Evolutionary conservation across 2,888 invertebrate genomes (phyloP), one percentile per base, ranked within the genome.

Genomic region (Eupithecia tripunctaria): DNA sequence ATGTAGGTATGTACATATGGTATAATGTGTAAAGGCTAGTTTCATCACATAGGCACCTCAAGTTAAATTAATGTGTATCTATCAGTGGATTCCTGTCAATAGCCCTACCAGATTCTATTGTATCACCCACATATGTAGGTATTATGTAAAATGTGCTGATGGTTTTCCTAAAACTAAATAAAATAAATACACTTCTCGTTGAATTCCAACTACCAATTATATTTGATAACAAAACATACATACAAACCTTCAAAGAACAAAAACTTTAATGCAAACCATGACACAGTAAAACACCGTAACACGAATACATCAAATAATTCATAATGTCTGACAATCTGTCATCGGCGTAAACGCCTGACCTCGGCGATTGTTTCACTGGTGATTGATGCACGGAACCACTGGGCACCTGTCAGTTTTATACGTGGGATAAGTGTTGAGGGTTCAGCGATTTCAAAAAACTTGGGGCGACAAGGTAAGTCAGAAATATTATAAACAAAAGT

Each of bases 311-410:
- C 81, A 77, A 77, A 81, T 82, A 80, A 81, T 73, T 81, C 78
- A 80, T 76, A 72, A 79, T 78, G 82, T 79, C 86, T 83, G 88
- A 86, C 88, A 82, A 87, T 86, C 88, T 88, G 88, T 88, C 88
- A 87, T 86, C 87, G 83, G 81, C 83, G 81, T 82, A 80, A 80
- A 83, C 85, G 80, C 78, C 78, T 85, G 85, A 85, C 85, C 86
- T 78, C 78, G 72, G 79, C 84, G 87, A 88, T 86, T 87, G 88
- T 87, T 87, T 86, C 82, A 79, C 77, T 80, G 71, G 79, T 88
- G 89, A 88, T 88, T 86, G 88, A 88, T 88, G 86, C 78, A 78
- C 78, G 78, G 84, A 82, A 82, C 82, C 83, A 82, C 82, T 85
- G 83, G 79, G 84, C 86, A 86, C 83, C 86, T 87, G 86, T 86